These are phyloP conservation scores for Mixornis gularis DNA, from an alignment of 2,113 vertebrate genomes.

Conservation along the genomic window DNA sequence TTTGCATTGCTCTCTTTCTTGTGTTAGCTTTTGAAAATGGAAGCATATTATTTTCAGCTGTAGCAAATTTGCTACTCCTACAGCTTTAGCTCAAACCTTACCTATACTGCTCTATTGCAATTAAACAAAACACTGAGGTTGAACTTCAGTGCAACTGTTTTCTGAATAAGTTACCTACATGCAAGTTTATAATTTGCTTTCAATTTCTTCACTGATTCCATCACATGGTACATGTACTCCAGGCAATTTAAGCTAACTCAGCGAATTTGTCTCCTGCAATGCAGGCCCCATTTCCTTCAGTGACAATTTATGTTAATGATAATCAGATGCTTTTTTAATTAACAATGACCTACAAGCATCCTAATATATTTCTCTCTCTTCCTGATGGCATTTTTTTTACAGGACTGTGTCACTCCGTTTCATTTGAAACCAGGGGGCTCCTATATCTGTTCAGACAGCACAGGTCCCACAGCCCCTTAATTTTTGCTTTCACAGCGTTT, in stretches of 20 bases:
- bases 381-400: not conserved
- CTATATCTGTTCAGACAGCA: conserved; percentile 17
- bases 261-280: conserved; percentile 10
- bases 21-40: not conserved
- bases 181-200: conserved; percentile 24
- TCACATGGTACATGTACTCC: not conserved
- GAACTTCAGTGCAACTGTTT: not conserved
- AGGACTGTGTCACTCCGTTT: not conserved
- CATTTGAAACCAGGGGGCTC: not conserved
- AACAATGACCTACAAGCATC: conserved; percentile 50
- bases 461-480: not conserved
- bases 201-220: conserved; percentile 5
- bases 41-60: not conserved
- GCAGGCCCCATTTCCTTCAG: conserved; percentile 42
- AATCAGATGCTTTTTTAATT: conserved; percentile 62
- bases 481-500: not conserved
- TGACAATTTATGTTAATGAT: conserved; percentile 55
- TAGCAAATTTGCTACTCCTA: not conserved
- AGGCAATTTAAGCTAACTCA: conserved; percentile 39
- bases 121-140: not conserved
- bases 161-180: not conserved
- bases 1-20: not conserved
- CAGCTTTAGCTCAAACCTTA: not conserved
- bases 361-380: conserved; percentile 26
- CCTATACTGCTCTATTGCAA: not conserved